These are phyloP conservation scores for Halichoerus grypus DNA, from an alignment of 2,113 vertebrate genomes.

Conservation along the genomic window DNA sequence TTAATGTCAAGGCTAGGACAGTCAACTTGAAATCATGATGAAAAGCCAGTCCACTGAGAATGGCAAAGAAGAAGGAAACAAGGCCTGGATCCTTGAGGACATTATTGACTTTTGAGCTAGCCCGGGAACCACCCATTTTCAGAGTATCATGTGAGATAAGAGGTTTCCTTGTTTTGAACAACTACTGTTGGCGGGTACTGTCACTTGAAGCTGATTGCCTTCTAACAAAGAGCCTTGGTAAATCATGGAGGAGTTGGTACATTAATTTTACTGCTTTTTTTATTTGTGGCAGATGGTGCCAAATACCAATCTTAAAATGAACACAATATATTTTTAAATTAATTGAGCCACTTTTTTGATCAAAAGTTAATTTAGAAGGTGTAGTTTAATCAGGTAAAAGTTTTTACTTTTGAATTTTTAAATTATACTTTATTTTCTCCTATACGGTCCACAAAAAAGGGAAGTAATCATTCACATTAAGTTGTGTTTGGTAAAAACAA, in stretches of 20 bases:
- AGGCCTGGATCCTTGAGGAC: background rate
- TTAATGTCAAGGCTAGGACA: background rate
- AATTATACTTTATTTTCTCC: background rate
- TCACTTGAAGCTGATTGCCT: background rate
- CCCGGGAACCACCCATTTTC: background rate
- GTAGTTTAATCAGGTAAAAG: background rate
- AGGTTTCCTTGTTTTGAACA: background rate
- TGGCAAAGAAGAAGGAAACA: background rate
- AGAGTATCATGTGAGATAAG: background rate
- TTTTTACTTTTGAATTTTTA: conserved; percentile 47
- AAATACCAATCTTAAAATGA: background rate
- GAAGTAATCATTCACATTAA: conserved; percentile 16
- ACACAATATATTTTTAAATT: background rate
- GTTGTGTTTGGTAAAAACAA: conserved; percentile 47
- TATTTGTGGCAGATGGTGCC: background rate
- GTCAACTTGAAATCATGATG: background rate
- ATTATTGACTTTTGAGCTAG: conserved; percentile 15
- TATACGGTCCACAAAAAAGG: background rate
- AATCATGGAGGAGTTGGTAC: background rate
- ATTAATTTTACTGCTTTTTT: conserved; percentile 36
- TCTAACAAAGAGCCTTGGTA: background rate
- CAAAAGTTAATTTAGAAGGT: background rate
- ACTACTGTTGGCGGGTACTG: background rate
- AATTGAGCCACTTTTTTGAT: background rate
- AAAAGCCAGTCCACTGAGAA: background rate